A percentile compares a stretch with the other conserved stretches of the same genome.
phyloP scores from a whole-genome alignment of 2,797 vertebrate species.

The Gymnothorax javanicus region DNA sequence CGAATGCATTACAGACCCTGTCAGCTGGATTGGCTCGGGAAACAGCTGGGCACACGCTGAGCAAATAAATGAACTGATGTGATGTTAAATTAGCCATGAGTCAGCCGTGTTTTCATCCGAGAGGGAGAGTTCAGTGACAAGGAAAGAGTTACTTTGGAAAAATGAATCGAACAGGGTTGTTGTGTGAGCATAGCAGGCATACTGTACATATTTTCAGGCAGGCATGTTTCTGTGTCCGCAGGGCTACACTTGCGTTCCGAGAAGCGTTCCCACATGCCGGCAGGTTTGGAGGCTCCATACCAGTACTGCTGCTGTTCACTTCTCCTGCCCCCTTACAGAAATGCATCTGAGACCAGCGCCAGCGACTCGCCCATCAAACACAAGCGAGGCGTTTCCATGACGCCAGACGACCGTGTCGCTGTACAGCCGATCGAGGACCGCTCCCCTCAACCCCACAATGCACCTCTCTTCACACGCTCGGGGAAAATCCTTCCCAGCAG shows the following conservation, averaged over 20 bases:
- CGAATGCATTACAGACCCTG: neutral
- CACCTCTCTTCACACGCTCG: neutral
- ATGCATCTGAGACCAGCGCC: slow-evolving; percentile 4
- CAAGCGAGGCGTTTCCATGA: neutral
- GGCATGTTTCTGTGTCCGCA: neutral
- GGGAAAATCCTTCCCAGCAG: neutral
- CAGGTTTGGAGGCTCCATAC: neutral
- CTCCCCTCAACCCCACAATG: neutral
- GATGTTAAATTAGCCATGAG: neutral
- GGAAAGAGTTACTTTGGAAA: neutral
- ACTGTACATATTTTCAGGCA: neutral
- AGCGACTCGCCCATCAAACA: neutral
- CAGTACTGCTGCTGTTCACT: neutral
- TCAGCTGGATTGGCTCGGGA: neutral
- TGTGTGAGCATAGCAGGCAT: slow-evolving; percentile 10
- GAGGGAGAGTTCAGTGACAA: neutral
- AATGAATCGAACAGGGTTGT: neutral
- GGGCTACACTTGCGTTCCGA: neutral
- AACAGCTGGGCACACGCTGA: neutral
- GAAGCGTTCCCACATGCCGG: neutral
- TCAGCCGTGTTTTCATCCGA: neutral
- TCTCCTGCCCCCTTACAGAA: neutral
- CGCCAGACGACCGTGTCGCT: neutral
- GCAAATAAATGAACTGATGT: neutral
- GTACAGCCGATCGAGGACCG: neutral